Conservation (phyloP, 2,888 invertebrate species). For the Lepidocyrtinus sp. region DNA sequence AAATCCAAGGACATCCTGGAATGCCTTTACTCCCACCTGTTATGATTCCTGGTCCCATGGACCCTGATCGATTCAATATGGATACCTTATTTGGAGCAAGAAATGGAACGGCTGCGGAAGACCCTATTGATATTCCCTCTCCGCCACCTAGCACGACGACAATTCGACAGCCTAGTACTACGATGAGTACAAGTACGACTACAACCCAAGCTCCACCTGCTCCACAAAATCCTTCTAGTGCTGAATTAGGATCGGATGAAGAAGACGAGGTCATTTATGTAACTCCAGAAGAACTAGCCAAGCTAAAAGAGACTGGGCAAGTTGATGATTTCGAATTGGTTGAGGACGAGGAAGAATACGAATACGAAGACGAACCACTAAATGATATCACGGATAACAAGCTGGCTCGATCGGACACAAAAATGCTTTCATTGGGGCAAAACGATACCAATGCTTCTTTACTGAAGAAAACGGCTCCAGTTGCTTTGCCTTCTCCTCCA, state of each 20-base stretch:
- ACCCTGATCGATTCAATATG: conserved; percentile 43
- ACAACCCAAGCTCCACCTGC: neutral
- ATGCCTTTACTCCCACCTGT: conserved; percentile 42
- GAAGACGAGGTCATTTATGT: conserved; percentile 69
- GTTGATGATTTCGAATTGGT: conserved; percentile 64
- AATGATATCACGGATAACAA: conserved; percentile 44
- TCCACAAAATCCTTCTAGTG: neutral
- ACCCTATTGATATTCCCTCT: neutral
- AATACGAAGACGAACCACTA: conserved; percentile 46
- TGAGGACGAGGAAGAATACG: conserved; percentile 46
- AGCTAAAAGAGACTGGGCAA: conserved; percentile 66
- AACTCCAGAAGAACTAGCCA: conserved; percentile 67
- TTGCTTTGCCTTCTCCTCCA: neutral
- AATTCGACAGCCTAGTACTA: neutral
- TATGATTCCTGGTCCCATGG: conserved; percentile 24
- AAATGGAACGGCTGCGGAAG: conserved; percentile 43
- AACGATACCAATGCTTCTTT: conserved; percentile 25
- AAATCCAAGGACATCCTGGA: conserved; percentile 11
- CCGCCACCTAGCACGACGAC: neutral
- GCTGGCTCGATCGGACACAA: conserved; percentile 33
- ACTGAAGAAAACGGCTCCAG: conserved; percentile 38
- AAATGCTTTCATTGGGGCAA: conserved; percentile 8
- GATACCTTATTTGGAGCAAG: conserved; percentile 54
- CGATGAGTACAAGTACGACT: neutral
- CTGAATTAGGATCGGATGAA: conserved; percentile 48